phyloP scores from a whole-genome alignment of 1,140 invertebrate species.

The Philotrypesis tridentata region DNA sequence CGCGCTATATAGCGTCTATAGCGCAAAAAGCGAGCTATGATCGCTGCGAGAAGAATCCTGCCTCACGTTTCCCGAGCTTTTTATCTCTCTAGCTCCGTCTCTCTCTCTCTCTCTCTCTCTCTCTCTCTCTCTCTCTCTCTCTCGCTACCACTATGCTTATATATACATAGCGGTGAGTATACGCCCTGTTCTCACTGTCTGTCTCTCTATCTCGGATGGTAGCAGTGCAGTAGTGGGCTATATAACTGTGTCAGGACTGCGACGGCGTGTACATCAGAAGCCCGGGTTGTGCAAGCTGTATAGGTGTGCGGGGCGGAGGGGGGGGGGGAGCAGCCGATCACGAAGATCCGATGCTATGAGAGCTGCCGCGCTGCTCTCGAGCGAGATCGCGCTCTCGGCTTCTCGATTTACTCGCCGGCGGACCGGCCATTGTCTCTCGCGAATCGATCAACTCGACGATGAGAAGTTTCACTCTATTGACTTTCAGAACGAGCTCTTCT shows the following conservation, averaged over 20 bases:
- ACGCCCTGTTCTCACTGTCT: neutral
- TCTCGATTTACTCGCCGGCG: constrained; percentile 57
- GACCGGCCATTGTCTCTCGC: constrained; percentile 49
- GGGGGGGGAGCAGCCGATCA: constrained; percentile 54
- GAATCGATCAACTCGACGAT: constrained; percentile 45
- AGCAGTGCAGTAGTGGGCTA: neutral
- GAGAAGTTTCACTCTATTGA: constrained; percentile 10
- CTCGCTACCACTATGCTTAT: neutral
- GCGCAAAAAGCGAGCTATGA: constrained; percentile 12
- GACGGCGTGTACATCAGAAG: constrained; percentile 23
- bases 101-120: neutral
- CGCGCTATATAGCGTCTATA: no score
- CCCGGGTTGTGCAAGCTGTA: constrained; percentile 56
- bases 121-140: neutral
- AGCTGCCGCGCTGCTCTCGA: constrained; percentile 30
- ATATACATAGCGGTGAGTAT: neutral
- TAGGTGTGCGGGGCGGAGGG: no score
- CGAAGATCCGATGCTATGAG: constrained; percentile 62
- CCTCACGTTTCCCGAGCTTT: neutral
- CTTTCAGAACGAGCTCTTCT: neutral
- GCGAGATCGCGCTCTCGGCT: constrained; percentile 43
- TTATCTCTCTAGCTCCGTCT: constrained; percentile 22
- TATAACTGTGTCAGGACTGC: constrained; percentile 65
- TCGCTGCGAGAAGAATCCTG: constrained; percentile 13
- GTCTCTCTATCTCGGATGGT: neutral